Conservation (phyloP, 1,140 invertebrate genomes). For the Maniola jurtina region DNA sequence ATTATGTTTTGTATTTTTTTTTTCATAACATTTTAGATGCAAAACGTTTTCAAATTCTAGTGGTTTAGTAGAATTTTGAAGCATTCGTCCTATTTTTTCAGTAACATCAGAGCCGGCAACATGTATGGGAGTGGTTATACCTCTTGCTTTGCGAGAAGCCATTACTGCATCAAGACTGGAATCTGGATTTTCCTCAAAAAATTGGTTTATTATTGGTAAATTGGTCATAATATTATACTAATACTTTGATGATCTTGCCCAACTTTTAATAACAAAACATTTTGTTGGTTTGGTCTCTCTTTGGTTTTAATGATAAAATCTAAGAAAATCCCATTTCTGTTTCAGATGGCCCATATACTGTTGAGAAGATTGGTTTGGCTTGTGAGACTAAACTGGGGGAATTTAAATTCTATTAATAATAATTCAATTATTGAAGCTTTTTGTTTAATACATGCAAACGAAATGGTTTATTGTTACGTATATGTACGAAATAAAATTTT, state of each 20-base stretch:
- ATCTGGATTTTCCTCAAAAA: slow-evolving; percentile 57
- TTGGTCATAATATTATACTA: slow-evolving; percentile 10
- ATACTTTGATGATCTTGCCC: no score
- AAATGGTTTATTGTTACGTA: no score
- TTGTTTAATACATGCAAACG: no score
- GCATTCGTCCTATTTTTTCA: slow-evolving; percentile 43
- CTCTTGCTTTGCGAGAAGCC: slow-evolving; percentile 86
- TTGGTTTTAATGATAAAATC: no score
- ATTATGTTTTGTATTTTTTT: no score
- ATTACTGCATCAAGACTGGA: slow-evolving; percentile 82
- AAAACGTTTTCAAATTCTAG: no score
- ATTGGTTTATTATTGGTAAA: slow-evolving; percentile 65
- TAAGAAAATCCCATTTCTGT: slow-evolving; percentile 10
- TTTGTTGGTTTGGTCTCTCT: no score
- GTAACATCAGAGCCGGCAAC: slow-evolving; percentile 89
- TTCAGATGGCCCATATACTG: slow-evolving; percentile 73
- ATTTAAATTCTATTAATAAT: slow-evolving; percentile 42
- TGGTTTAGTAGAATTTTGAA: no score
- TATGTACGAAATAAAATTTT: no score
- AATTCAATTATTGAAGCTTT: no score
- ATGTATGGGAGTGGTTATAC: slow-evolving; percentile 82
- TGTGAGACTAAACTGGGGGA: slow-evolving; percentile 46
- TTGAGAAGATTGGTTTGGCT: slow-evolving; percentile 63
- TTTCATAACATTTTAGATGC: no score
- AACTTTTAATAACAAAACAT: no score